Conservation (phyloP, 1,140 invertebrate species). For the Leptinotarsa texana region DNA sequence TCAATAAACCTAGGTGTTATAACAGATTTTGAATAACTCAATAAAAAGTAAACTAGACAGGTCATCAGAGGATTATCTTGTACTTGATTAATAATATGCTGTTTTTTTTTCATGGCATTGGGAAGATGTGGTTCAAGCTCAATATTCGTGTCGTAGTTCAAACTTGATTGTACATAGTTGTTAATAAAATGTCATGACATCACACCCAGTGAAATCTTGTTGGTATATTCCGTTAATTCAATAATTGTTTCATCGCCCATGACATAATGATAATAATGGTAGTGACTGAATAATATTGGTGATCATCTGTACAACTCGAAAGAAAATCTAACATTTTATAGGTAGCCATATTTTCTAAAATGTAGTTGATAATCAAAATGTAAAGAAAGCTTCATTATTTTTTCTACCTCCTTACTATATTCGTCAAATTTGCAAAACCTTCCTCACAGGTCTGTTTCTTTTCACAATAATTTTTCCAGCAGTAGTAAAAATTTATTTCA, state of each 20-base stretch:
- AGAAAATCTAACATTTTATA: conserved; percentile 28
- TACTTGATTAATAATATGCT: too few relatives aligned
- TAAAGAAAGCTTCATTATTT: conserved; percentile 19
- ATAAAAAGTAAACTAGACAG: too few relatives aligned
- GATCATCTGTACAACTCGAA: conserved; percentile 27
- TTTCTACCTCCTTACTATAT: conserved; percentile 21
- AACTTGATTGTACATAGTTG: conserved; percentile 33
- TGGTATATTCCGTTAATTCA: conserved; percentile 5
- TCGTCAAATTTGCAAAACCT: neutral
- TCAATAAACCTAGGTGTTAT: too few relatives aligned
- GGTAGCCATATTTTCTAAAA: conserved; percentile 23
- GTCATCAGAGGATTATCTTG: too few relatives aligned
- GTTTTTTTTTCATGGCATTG: neutral
- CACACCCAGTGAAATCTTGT: conserved; percentile 28
- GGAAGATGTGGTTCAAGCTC: conserved; percentile 36
- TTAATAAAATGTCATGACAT: conserved; percentile 34
- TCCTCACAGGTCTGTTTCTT: neutral
- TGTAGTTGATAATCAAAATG: conserved; percentile 23
- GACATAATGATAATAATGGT: conserved; percentile 11
- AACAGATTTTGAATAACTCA: too few relatives aligned
- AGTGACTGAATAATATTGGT: conserved; percentile 11
- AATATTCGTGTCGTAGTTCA: conserved; percentile 41
- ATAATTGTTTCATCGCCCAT: conserved; percentile 13
- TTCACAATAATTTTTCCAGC: too few relatives aligned
- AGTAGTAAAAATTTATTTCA: too few relatives aligned